These are phyloP conservation scores for Cheilosia vulpina DNA, from an alignment of 2,888 invertebrate species.

Conservation along the genomic window DNA sequence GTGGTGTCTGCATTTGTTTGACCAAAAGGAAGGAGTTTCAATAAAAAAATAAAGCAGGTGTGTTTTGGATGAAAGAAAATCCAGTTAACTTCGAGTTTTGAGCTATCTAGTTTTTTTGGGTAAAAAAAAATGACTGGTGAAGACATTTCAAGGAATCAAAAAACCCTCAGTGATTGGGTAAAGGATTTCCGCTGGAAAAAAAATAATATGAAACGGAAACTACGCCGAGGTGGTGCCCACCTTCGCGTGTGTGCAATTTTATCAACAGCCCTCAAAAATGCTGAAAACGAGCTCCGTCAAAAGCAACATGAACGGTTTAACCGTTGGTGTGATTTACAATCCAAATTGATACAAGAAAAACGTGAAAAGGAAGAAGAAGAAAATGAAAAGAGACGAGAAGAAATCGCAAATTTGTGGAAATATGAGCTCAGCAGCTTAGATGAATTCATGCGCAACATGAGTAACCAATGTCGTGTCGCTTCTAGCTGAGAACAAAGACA, in stretches of 20 bases:
- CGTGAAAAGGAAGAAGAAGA: constrained; percentile 66
- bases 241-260: constrained; percentile 86
- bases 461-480: constrained; percentile 72
- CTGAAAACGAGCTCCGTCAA: constrained; percentile 85
- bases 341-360: constrained; percentile 78
- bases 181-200: constrained; percentile 85
- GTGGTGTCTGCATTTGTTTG: not conserved
- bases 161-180: constrained; percentile 85
- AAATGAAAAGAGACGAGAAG: constrained; percentile 78
- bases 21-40: constrained; percentile 45
- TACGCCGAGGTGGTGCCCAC: constrained; percentile 83
- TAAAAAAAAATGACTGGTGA: constrained; percentile 78
- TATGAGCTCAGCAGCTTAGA: constrained; percentile 86
- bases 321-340: constrained; percentile 84
- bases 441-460: constrained; percentile 85
- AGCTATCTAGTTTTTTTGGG: not conserved
- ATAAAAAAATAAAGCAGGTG: constrained; percentile 71
- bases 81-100: constrained; percentile 20
- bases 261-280: constrained; percentile 84
- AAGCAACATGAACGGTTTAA: constrained; percentile 85
- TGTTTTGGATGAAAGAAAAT: constrained; percentile 38
- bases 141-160: constrained; percentile 77
- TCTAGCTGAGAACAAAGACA: constrained; percentile 29
- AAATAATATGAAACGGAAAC: constrained; percentile 83
- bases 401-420: constrained; percentile 81